Base-by-base conservation (phyloP, 2,113 vertebrate genomes). In the Romanogobio albipinnatus region DNA sequence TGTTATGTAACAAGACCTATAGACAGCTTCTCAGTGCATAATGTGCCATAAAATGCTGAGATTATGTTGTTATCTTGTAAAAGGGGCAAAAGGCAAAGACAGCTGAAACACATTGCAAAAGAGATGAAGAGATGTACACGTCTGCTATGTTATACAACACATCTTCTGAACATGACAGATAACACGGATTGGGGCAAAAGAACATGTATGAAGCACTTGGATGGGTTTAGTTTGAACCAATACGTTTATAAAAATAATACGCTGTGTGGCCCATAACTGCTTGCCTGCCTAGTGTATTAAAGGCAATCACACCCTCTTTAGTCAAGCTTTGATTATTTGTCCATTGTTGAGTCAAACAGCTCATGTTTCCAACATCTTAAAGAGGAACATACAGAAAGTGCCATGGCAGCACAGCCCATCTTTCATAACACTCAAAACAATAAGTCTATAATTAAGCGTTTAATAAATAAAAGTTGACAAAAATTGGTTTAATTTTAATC, bases 311-410 rank as follows among this genome's bases (percentile, higher is more conserved):
- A 88, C 88, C 84, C 85, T 58, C 79, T 62, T 71, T 78, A 86
- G n/a, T 86, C 77, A 86, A 83, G 86, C 76, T 88, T 86, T 88
- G 86, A 45, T 86, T 90, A 86, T 86, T 84, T 91, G 81, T 86
- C 80, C 85, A 87, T 92, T 93, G 91, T 92, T 89, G 88, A 89
- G 90, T 89, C 87, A 36, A 36, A 88, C 85, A 91, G 91, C 87
- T 90, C 76, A 82, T 70, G 90, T 93, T 90, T 94, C 92, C 93
- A 83, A 87, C 88, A 33, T 86, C 86, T 87, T 86, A 77, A 88
- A 79, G 39, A 89, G 5, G 79, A 76, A 45, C 45, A 53, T n/a
- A 39, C 29, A 51, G 45, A 47, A 75, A 61, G 85, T 83, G 8
- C 11, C 13, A 84, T 14, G 26, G 24, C 22, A 47, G 8, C n/a